Conservation (phyloP, 1,140 invertebrate genomes). For the Ladona fulva region DNA sequence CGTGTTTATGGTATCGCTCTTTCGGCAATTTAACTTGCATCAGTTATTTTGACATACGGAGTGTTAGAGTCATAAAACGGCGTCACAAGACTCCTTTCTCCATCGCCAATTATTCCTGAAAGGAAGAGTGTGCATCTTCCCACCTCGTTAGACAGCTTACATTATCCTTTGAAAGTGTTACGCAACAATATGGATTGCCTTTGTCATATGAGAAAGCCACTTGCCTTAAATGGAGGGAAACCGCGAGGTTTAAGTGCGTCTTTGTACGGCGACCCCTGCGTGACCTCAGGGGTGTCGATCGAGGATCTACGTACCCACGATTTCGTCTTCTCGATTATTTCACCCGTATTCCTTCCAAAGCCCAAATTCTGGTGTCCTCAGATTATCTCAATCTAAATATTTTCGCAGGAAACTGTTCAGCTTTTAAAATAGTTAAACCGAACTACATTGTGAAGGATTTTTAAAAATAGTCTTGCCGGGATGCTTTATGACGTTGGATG, state of each 20-base stretch:
- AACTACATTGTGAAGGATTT: no score
- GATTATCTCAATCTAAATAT: no score
- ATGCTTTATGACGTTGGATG: no score
- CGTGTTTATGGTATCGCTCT: no score
- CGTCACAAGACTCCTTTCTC: background rate
- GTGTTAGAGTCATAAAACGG: background rate
- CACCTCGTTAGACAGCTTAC: background rate
- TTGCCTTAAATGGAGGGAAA: background rate
- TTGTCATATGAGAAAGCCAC: background rate
- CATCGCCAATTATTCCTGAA: background rate
- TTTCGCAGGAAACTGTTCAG: no score
- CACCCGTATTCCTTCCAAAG: no score
- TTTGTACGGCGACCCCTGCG: background rate
- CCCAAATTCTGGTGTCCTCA: no score
- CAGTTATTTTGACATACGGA: background rate
- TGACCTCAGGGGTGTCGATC: background rate
- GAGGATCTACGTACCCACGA: background rate
- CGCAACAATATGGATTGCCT: background rate
- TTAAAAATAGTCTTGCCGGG: no score
- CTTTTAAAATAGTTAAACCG: no score
- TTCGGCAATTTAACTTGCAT: no score
- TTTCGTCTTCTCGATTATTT: no score
- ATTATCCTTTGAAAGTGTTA: background rate
- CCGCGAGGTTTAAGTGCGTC: background rate
- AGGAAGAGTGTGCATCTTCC: background rate